Evolutionary conservation across 2,113 vertebrate species (phyloP), one percentile per base, ranked within the genome.

Genomic region (Lichenostomus cassidix): DNA sequence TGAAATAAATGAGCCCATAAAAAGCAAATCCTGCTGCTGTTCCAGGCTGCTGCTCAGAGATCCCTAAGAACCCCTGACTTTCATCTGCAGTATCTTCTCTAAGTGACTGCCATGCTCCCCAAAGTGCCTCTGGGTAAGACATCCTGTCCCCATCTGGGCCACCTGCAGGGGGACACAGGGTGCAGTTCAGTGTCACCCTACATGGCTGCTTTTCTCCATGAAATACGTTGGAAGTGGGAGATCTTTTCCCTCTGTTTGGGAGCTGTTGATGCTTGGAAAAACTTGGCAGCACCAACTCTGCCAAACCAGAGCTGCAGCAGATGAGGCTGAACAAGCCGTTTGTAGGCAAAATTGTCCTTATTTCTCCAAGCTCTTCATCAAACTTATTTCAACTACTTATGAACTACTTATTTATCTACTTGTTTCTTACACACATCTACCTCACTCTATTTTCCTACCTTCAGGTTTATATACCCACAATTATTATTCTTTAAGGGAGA

Each of bases 91-190:
- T 3, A 5, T 23, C 21, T 27, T 33, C 44, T 15, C 58, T 7
- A 21, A 44, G 50, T 17, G 29, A 42, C 46, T 12, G 2, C 7
- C 10, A 4, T 0, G 4, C 28, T 76, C 22, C 62, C 24, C 33
- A 21, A 12, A 29, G 50, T 29, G 35, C 39, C 65, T 35, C 29
- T 25, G 83, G 37, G 5, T 11, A 9, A 9, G 31, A 6, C 0
- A 9, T 0, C 4, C 15, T 1, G 3, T 4, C 23, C 35, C 17
- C 3, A 5, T 0, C 9, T 1, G 11, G 70, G 39, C 1, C 15
- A 14, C 6, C 39, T 44, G 80, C 12, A 44, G 55, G n/a, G 53
- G 9, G 8, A 11, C 35, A 5, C 4, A 14, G 49, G 35, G 12
- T n/a, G 65, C 4, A 49, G 9, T 47, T 5, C 13, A 53, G 24